Percentiles rank a stretch among this genome's conserved stretches.
phyloP scores from a whole-genome alignment of 2,888 invertebrate species.

The Monopis laevigella region DNA sequence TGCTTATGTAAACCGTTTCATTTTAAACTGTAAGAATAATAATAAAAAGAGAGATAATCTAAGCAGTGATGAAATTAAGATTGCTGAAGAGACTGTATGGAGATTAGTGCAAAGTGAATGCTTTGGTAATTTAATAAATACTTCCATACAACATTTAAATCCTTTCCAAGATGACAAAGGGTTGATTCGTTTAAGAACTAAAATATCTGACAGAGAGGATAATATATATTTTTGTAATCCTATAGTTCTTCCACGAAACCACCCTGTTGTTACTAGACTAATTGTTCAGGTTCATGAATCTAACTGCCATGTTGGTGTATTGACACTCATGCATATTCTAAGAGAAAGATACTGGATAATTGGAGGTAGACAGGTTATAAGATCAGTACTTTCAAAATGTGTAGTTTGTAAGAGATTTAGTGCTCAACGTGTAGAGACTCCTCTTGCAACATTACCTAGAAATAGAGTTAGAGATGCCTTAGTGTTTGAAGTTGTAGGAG shows the following conservation, averaged over 20 bases:
- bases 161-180: too few relatives aligned
- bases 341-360: not conserved
- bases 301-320: not conserved
- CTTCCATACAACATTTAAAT: too few relatives aligned
- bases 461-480: not conserved
- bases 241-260: not conserved
- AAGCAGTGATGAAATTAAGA: too few relatives aligned
- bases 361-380: not conserved
- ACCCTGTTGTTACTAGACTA: not conserved
- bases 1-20: too few relatives aligned
- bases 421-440: not conserved
- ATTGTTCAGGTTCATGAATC: not conserved
- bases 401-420: not conserved
- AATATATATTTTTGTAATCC: not conserved
- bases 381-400: not conserved
- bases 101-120: too few relatives aligned
- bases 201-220: not conserved
- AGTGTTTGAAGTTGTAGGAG: slow-evolving; percentile 9
- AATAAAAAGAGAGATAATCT: too few relatives aligned
- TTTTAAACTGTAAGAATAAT: too few relatives aligned
- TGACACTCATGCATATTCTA: not conserved
- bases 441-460: not conserved
- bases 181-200: too few relatives aligned
- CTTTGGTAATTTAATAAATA: too few relatives aligned
- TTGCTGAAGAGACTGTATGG: too few relatives aligned